These are phyloP conservation scores for Drosophila nigromelanica DNA, from an alignment of 1,140 invertebrate genomes.

Conservation along the genomic window DNA sequence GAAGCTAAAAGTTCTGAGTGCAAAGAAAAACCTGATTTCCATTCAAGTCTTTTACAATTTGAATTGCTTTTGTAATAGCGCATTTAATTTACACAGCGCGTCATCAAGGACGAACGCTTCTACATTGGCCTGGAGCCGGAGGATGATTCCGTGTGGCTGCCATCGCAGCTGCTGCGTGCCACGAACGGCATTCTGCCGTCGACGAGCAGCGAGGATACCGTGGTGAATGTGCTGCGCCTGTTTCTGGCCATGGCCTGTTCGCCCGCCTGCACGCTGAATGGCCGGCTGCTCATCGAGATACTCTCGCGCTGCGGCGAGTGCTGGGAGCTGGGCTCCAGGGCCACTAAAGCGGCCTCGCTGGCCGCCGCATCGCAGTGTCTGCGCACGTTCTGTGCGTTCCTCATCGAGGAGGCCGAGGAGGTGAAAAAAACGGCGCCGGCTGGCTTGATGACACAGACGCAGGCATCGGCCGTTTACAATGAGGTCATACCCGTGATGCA, in stretches of 20 bases:
- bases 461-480: constrained; percentile 93
- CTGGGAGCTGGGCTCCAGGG: constrained; percentile 89
- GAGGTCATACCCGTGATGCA: constrained; percentile 95
- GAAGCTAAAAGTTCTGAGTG: too few species aligned
- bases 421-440: constrained; percentile 81
- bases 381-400: constrained; percentile 91
- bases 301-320: constrained; percentile 89
- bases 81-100: constrained; percentile 87
- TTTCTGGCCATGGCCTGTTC: constrained; percentile 92
- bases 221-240: constrained; percentile 86
- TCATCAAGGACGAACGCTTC: constrained; percentile 95
- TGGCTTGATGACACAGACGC: constrained; percentile 83
- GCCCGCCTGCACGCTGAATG: constrained; percentile 91
- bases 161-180: constrained; percentile 93
- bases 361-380: constrained; percentile 93
- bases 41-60: background rate
- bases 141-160: constrained; percentile 95
- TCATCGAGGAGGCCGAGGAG: constrained; percentile 85
- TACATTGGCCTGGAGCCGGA: constrained; percentile 95
- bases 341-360: constrained; percentile 91
- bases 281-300: constrained; percentile 90
- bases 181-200: constrained; percentile 91
- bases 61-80: background rate
- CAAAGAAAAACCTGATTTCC: background rate
- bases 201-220: constrained; percentile 89